phyloP scores from a whole-genome alignment of 2,113 vertebrate species.

The Phalacrocorax brasilianus region DNA sequence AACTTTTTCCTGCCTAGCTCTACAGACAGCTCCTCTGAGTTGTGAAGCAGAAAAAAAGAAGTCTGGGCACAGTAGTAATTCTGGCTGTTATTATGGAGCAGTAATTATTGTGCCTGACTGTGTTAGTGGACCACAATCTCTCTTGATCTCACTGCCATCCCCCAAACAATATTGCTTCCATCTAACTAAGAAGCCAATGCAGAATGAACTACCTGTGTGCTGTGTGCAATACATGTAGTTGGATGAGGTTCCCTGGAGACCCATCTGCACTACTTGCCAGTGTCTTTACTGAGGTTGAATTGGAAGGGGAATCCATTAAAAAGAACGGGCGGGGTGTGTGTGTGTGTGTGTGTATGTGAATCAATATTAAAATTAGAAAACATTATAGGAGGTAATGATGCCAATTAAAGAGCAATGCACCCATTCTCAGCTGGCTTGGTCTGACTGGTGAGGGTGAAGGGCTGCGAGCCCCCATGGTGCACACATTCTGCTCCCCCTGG shows the following conservation, averaged over 20 bases:
- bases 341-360: not conserved
- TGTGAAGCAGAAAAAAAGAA: not conserved
- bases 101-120: not conserved
- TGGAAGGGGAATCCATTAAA: slow-evolving; percentile 74
- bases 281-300: slow-evolving; percentile 45
- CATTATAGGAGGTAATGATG: slow-evolving; percentile 65
- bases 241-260: slow-evolving; percentile 22
- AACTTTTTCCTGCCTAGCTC: not conserved
- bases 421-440: not conserved
- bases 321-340: not conserved
- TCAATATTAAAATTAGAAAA: slow-evolving; percentile 77
- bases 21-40: not conserved
- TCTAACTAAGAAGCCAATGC: not conserved
- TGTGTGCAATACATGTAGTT: not conserved
- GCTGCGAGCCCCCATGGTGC: fast-evolving
- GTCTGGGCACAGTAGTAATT: not conserved
- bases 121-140: not conserved
- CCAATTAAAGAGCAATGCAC: slow-evolving; percentile 57
- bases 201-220: slow-evolving; percentile 43
- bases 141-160: not conserved
- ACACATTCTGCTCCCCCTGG: not conserved
- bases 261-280: not conserved
- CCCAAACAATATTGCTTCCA: not conserved
- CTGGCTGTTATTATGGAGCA: not conserved
- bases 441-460: not conserved